Base-by-base conservation (phyloP, 2,888 invertebrate genomes). In the Heliconius sara region DNA sequence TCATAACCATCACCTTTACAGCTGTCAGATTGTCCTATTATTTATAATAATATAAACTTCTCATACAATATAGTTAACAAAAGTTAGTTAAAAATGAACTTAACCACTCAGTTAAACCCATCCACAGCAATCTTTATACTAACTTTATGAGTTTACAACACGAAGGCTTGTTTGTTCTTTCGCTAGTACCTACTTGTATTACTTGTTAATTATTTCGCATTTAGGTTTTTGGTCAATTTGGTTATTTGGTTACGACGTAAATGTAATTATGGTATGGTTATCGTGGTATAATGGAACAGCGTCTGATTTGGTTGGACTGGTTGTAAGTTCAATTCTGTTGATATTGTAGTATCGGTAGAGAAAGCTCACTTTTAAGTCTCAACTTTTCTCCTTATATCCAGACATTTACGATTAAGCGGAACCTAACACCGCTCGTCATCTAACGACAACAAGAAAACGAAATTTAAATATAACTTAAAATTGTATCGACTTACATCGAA, bases 101-200 rank as follows among this genome's bases (percentile, higher is more conserved):
- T 72, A 81, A 63, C 81, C 79, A 79, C 76, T 79, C 67, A 74
- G 80, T 80, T 73, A 79, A 77, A 70, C 70, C 57, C 63, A 60
- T 74, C 74, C 43, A 76, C 67, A 75, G 72, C 79, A 83, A 84
- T 83, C 80, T 84, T 83, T 83, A 85, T 82, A 43, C 25, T 70
- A 81, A 82, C 81, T 83, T 86, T 85, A 86, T 84, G 80, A 82
- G 65, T 72, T 74, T 76, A 39, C 76, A 82, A 79, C 86, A 85
- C 85, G 86, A 83, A 84, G 60, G 30, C 78, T 80, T 80, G 82
- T 80, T 84, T 78, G 76, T 63, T 79, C 72, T 25, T 63, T 5
- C 19, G 19, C 22, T 22, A 5, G 25, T 25, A 63, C 27, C 65
- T 65, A 65, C 63, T 25, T 25, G 52, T 65, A 72, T 34, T 52